Evolutionary conservation across 2,113 vertebrate species (phyloP).

Genomic region (Progne subis): DNA sequence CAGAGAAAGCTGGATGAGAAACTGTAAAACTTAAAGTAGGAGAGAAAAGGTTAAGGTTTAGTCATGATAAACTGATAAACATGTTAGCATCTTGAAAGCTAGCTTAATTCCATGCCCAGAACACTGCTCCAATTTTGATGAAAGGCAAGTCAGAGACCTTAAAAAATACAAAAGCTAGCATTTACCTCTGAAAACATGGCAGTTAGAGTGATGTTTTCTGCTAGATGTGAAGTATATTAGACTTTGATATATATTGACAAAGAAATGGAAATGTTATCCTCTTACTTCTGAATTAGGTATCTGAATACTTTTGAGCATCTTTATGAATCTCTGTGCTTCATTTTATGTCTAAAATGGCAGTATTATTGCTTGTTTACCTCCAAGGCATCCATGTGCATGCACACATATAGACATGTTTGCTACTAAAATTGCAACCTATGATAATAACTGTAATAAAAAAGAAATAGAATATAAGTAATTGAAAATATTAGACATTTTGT

Average conservation of each 20-base stretch:
- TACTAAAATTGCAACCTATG: not conserved
- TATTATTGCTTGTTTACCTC: not conserved
- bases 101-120: not conserved
- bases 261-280: not conserved
- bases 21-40: not conserved
- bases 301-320: not conserved
- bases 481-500: not conserved
- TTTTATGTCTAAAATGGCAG: not conserved
- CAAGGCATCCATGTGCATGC: rapidly evolving
- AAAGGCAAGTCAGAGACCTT: not conserved
- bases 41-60: not conserved
- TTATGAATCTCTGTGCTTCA: not conserved
- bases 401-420: not conserved
- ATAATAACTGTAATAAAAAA: not conserved
- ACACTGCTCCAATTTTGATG: not conserved
- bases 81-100: not conserved
- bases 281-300: not conserved
- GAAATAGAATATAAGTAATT: not conserved
- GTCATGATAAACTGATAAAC: not conserved
- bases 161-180: not conserved
- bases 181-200: not conserved
- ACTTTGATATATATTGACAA: not conserved
- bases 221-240: not conserved
- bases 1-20: not conserved
- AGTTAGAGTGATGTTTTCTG: not conserved